Base-by-base conservation (phyloP, 2,888 invertebrate species). In the Chesias legatella region DNA sequence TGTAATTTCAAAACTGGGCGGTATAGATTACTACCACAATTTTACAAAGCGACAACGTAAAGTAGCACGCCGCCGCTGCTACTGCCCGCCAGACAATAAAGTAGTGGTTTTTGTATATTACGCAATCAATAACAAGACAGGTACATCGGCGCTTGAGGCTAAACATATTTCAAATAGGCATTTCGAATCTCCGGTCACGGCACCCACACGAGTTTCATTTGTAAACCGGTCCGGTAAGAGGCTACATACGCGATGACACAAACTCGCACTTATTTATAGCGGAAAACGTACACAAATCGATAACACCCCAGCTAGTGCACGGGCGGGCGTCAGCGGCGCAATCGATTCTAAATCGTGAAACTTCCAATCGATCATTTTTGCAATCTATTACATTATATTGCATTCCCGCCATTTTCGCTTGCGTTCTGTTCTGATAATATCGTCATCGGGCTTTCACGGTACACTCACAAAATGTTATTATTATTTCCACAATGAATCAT, bases 201-300 rank as follows among this genome's bases (percentile, higher is more conserved):
- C 68, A 69, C 74, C 72, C 72, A 73, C 77, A 79, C 79, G 67
- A 68, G 79, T 76, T 73, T 69, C 63, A 67, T 70, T 66, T 67
- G 58, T 56, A 74, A 83, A 85, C 84, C 83, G 83, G 83, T 83
- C 73, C 62, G 58, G 56, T 57, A 58, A 61, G 66, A 48, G 59
- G 56, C 57, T 58, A 60, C 65, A 43, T 61, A 61, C 53, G 57
- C 73, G 75, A 77, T 80, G 79, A 81, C 78, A 82, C 79, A 83
- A 83, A 84, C 76, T 78, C 63, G 72, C 67, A 74, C 76, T 81
- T 84, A 84, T 83, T 83, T 80, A 79, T 79, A 83, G 83, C 74
- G 72, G 63, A 76, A 80, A 83, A 82, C 75, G 75, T 81, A 82
- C 63, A 84, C 79, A 82, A 84, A 85, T 84, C 83, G 79, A 84